A percentile compares a stretch with the other conserved stretches of the same genome.
phyloP scores from a whole-genome alignment of 2,888 invertebrate genomes.

The Cremastinae sp. region DNA sequence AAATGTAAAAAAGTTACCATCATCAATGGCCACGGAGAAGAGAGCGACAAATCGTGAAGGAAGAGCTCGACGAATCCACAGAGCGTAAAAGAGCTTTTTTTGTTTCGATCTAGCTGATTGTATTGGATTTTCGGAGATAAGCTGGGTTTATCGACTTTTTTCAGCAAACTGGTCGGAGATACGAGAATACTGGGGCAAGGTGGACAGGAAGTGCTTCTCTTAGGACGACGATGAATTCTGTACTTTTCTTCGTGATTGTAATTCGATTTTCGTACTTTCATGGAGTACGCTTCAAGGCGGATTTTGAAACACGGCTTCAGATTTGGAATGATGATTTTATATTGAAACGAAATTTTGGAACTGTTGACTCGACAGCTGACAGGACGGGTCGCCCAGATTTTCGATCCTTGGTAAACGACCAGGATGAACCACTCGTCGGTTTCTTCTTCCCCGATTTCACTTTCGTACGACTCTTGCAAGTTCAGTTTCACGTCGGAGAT shows the following conservation, averaged over 20 bases:
- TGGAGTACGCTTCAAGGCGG: constrained; percentile 80
- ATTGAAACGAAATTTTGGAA: constrained; percentile 70
- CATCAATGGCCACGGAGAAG: constrained; percentile 70
- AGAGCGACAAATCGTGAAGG: constrained; percentile 70
- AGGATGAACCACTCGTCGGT: constrained; percentile 76
- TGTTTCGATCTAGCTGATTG: constrained; percentile 45
- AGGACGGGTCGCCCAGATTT: constrained; percentile 72
- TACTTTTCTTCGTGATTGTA: constrained; percentile 76
- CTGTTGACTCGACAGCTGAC: constrained; percentile 66
- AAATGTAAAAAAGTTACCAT: constrained; percentile 60
- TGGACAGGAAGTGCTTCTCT: constrained; percentile 68
- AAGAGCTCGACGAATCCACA: constrained; percentile 69
- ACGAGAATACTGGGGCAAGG: constrained; percentile 26
- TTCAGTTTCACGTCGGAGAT: constrained; percentile 66
- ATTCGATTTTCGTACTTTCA: constrained; percentile 78
- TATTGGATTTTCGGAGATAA: constrained; percentile 53
- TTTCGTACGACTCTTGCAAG: constrained; percentile 63
- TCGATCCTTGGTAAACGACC: constrained; percentile 72
- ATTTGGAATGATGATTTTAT: constrained; percentile 73
- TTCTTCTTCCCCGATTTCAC: constrained; percentile 61
- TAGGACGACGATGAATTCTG: constrained; percentile 68
- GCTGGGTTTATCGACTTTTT: constrained; percentile 6
- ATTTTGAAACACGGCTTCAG: constrained; percentile 78
- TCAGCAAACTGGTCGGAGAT: constrained; percentile 64
- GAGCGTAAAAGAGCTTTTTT: constrained; percentile 68